Evolutionary conservation across 2,113 vertebrate species (phyloP).

Genomic region (Pavo muticus): DNA sequence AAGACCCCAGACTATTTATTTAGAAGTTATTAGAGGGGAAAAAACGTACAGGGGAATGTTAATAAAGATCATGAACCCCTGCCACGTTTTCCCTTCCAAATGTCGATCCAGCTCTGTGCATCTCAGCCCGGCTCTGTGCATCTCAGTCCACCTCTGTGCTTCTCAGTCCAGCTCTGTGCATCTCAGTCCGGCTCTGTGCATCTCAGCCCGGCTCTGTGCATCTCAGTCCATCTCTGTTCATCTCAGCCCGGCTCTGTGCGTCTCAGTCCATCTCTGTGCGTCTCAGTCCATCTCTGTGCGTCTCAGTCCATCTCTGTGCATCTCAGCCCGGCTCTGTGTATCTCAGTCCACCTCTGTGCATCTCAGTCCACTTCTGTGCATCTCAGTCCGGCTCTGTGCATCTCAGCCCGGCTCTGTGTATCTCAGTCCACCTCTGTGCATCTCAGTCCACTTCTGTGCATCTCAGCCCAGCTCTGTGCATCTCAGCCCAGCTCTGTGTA

Average conservation of each 20-base stretch:
- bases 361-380: fast-evolving
- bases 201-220: not conserved
- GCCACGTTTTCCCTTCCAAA: not conserved
- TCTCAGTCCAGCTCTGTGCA: not conserved
- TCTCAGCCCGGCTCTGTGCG: fast-evolving
- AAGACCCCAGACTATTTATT: not conserved
- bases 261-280: not conserved
- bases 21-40: not conserved
- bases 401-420: not conserved
- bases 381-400: fast-evolving
- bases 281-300: not conserved
- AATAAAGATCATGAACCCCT: not conserved
- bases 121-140: too few relatives aligned
- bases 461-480: too few relatives aligned
- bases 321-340: fast-evolving
- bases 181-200: not conserved
- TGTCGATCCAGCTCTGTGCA: not conserved
- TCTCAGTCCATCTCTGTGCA: not conserved
- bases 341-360: not conserved
- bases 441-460: not conserved
- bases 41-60: too few relatives aligned
- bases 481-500: not conserved
- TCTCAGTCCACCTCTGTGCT: not conserved
- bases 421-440: not conserved
- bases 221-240: not conserved